Evolutionary conservation across 2,888 invertebrate genomes (phyloP), one percentile per base, ranked within the genome.

Genomic region (Philonicus albiceps): DNA sequence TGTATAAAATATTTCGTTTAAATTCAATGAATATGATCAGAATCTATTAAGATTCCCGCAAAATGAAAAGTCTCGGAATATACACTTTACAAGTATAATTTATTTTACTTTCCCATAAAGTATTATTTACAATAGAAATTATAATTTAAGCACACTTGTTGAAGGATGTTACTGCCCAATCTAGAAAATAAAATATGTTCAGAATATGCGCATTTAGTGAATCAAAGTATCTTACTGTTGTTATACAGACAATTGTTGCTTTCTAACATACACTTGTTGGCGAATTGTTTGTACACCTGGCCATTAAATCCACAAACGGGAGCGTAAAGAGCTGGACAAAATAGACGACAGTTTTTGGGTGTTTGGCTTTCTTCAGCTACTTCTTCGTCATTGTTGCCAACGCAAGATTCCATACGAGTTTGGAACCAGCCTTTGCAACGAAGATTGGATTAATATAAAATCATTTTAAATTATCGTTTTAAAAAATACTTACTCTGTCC

Each of bases 271-370:
- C 85, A 85, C 30, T 55, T 40, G 34, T 64, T 85, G n/a, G 34
- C 7, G 22, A 85, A 85, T 3, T 73, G 11, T 7, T 53, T 49
- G 53, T 76, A 55, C 34, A 6, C 16, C 13, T 30, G 22, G 27
- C 85, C 85, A 76, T 85, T 19, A 55, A 55, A 53, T 34, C 76
- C 85, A 76, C 85, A 85, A 49, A 85, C 74, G 30, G 85, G 83
- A 37, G 53, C 83, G 13, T 64, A 64, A 7, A 55, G 7, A n/a
- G 31, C 83, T 13, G 83, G 83, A 16, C 83, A 83, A 11, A 30
- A 2, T 31, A 31, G 13, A 30, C 27, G 55, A 72, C 83, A 83
- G 8, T 83, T 37, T 22, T 53, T 55, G 7, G 49, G 49, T 6
- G n/a, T 19, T 49, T 49, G 16, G 6, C 1, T 16, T 4, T n/a